Conservation (phyloP, 2,888 invertebrate species). For the Halocaridina rubra region DNA sequence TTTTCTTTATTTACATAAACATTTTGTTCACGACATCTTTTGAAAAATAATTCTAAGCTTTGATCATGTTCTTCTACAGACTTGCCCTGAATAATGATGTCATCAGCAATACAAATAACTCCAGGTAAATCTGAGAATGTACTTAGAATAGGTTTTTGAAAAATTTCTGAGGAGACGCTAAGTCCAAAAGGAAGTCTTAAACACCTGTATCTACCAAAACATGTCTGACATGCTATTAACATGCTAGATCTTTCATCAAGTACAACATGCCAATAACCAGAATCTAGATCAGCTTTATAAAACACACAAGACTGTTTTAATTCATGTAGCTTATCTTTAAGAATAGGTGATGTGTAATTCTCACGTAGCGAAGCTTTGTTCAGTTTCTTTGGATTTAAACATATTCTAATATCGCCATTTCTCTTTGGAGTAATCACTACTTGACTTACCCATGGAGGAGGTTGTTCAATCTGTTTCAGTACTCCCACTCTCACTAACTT, state of each 20-base stretch:
- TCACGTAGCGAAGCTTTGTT: slow-evolving; percentile 7
- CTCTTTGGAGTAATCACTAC: no score
- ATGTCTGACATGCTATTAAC: neutral
- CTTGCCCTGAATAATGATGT: neutral
- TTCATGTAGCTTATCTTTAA: slow-evolving; percentile 8
- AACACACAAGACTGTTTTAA: no score
- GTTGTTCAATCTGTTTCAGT: no score
- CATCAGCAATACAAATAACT: slow-evolving; percentile 5
- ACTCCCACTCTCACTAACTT: no score
- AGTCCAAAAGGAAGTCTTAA: neutral
- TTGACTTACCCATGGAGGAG: no score
- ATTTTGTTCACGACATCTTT: neutral
- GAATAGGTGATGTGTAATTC: slow-evolving; percentile 14
- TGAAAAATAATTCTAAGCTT: no score
- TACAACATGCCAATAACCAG: neutral
- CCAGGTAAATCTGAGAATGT: slow-evolving; percentile 2
- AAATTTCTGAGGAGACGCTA: neutral
- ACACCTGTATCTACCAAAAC: slow-evolving; percentile 17
- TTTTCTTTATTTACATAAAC: neutral
- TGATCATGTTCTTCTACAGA: neutral
- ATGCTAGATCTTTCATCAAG: slow-evolving; percentile 3
- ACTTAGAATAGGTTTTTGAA: neutral
- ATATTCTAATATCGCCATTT: no score
- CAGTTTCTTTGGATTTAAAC: no score
- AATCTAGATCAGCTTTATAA: slow-evolving; percentile 16